Evolutionary conservation across 2,888 invertebrate genomes (phyloP), one percentile per base, ranked within the genome.

Genomic region (Caenorhabditis becei): DNA sequence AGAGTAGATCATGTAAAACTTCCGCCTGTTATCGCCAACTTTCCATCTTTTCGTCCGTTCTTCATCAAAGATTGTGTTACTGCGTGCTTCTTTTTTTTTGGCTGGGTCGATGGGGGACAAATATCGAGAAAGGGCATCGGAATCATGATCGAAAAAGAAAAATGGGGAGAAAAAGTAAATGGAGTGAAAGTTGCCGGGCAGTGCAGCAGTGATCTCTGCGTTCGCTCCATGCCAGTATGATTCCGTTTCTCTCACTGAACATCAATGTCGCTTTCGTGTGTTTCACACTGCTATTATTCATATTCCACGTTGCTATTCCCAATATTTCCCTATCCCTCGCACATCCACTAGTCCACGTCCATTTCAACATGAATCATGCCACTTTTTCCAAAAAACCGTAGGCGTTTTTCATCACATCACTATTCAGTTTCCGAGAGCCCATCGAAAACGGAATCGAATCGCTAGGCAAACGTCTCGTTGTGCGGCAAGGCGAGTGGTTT

Each of bases 401-500:
- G 23, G 24, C 8, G 11, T 62, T 63, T 62, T 28, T 62, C 47
- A 47, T 63, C 49, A 20, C 58, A 61, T 61, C 61, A 63, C 23
- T 20, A 14, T 24, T 24, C 65, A 7, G 37, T 51, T 26, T 5
- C 41, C 11, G 14, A 14, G 14, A 41, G 14, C 20, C n/a, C n/a
- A n/a, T n/a, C 61, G n/a, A 47, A 26, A 47, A 47, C 51, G 41
- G 51, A 65, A 53, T 67, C 35, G 49, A 20, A 51, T 53, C 53
- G 5, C 44, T 24, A 41, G 44, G 67, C 47, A 54, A 56, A 67
- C 51, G 28, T 41, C 41, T 41, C 16, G 41, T 47, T 41, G 59
- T 59, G 59, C 61, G 53, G 53, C 61, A 61, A 70, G 20, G 44
- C 49, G 54, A 44, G 23, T 20, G 54, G 56, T 67, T 32, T 58